These are phyloP conservation scores for Eudemis profundana DNA, from an alignment of 2,888 invertebrate species.

Conservation along the genomic window DNA sequence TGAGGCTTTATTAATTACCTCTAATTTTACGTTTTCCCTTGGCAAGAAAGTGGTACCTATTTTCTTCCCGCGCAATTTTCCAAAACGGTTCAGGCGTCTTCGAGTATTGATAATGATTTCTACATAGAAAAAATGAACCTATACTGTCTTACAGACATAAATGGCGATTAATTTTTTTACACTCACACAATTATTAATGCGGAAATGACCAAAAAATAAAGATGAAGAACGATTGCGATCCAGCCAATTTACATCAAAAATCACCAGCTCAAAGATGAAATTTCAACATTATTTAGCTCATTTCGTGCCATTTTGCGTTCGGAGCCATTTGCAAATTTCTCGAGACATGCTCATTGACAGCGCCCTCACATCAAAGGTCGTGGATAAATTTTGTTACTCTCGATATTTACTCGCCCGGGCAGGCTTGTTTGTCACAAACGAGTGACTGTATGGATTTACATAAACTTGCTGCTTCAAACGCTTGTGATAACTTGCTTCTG, in stretches of 20 bases:
- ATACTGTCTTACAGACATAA: no score
- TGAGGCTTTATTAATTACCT: no score
- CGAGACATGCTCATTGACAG: constrained; percentile 33
- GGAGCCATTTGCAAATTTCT: constrained; percentile 37
- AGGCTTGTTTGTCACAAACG: constrained; percentile 20
- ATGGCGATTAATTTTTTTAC: neutral
- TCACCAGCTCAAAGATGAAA: constrained; percentile 29
- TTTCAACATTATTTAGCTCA: constrained; percentile 37
- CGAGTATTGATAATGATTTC: no score
- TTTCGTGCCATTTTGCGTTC: constrained; percentile 32
- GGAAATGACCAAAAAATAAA: constrained; percentile 15
- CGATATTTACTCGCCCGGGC: constrained; percentile 27
- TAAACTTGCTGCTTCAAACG: constrained; percentile 3
- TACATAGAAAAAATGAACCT: no score
- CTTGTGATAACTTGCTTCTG: neutral
- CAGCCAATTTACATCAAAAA: constrained; percentile 35
- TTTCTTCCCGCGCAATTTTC: no score
- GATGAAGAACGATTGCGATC: neutral
- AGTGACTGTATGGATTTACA: constrained; percentile 19
- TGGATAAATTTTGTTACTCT: constrained; percentile 31
- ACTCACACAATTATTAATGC: neutral
- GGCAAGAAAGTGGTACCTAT: no score
- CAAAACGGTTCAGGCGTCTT: no score
- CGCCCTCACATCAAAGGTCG: constrained; percentile 34
- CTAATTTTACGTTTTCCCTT: no score